These are phyloP conservation scores for Achlya flavicornis DNA, from an alignment of 2,888 invertebrate genomes.

Conservation along the genomic window DNA sequence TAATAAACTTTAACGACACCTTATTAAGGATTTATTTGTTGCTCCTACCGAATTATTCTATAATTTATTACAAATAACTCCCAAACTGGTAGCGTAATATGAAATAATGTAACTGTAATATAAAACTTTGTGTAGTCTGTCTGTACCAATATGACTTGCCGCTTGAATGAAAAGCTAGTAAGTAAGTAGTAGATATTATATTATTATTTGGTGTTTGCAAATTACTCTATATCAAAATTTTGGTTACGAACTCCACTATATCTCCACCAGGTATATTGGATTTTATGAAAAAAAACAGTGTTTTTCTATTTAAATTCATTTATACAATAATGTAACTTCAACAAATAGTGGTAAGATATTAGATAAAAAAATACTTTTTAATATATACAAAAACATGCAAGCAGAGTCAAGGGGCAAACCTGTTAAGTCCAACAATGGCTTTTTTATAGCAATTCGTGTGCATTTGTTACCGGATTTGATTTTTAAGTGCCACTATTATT, in stretches of 20 bases:
- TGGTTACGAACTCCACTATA: too few relatives aligned
- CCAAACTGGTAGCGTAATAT: slow-evolving; percentile 34
- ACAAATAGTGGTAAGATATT: not conserved
- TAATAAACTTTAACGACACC: slow-evolving; percentile 77
- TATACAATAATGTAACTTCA: too few relatives aligned
- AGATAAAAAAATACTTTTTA: not conserved
- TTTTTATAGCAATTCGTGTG: slow-evolving; percentile 44
- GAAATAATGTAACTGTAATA: not conserved
- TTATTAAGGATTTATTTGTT: slow-evolving; percentile 83
- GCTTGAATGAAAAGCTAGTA: not conserved
- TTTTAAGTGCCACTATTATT: slow-evolving; percentile 65
- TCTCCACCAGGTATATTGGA: too few relatives aligned
- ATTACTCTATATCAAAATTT: too few relatives aligned
- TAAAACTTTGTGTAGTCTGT: not conserved
- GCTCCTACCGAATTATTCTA: slow-evolving; percentile 72
- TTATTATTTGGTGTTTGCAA: too few relatives aligned
- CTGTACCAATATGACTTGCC: not conserved
- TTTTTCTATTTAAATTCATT: too few relatives aligned
- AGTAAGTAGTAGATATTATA: too few relatives aligned
- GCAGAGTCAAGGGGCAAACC: not conserved
- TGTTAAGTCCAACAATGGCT: slow-evolving; percentile 43
- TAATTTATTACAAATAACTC: slow-evolving; percentile 83
- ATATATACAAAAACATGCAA: not conserved
- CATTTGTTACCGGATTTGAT: slow-evolving; percentile 74
- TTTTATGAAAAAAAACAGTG: too few relatives aligned